Evolutionary conservation across 2,888 invertebrate species (phyloP).

Genomic region (Andrena bicolor): DNA sequence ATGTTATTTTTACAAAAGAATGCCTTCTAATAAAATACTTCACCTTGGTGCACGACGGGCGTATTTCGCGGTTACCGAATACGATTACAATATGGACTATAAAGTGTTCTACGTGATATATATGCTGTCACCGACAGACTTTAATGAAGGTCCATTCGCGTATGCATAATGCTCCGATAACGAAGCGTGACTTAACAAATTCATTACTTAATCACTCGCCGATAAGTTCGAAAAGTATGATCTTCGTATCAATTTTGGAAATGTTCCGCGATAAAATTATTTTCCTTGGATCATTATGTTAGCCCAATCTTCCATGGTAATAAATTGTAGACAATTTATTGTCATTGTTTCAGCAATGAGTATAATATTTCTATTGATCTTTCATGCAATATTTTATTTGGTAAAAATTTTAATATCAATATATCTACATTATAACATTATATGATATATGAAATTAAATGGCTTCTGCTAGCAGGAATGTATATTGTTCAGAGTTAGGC

Average conservation of each 20-base stretch:
- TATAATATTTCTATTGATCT: neutral
- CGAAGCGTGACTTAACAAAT: neutral
- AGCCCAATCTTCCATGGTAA: neutral
- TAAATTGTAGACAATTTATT: neutral
- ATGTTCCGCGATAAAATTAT: neutral
- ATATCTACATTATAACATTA: neutral
- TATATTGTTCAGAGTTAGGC: neutral
- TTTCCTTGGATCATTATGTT: neutral
- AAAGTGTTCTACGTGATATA: neutral
- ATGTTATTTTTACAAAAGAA: neutral
- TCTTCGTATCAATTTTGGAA: neutral
- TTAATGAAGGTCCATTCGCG: neutral
- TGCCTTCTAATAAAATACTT: neutral
- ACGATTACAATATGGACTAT: neutral
- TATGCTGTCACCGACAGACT: neutral
- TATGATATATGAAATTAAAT: neutral
- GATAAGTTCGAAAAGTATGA: neutral
- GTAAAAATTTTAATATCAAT: neutral
- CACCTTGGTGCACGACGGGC: neutral
- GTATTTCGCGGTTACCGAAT: neutral
- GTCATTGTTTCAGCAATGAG: neutral
- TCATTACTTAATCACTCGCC: neutral
- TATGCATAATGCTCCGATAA: conserved; percentile 21
- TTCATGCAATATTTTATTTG: neutral
- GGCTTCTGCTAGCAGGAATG: neutral